Evolutionary conservation across 2,888 invertebrate species (phyloP), one percentile per base, ranked within the genome.

Genomic region (Disparrhopalites patrizii): DNA sequence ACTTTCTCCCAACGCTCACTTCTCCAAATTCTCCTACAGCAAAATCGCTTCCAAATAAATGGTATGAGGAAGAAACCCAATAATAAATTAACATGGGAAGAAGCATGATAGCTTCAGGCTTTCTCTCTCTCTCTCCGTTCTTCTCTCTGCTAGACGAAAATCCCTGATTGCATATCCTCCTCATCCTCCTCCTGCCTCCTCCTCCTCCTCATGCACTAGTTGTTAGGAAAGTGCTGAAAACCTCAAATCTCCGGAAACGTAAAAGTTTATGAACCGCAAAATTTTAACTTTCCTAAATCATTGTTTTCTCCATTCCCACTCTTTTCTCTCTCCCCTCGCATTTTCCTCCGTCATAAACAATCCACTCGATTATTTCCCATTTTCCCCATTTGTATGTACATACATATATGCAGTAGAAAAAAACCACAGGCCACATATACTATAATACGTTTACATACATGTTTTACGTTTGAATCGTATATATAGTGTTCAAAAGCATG

Each of bases 221-320:
- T 57, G 36, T 57, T 57, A 25, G 23, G 8, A 57, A 36, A 40
- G 60, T 61, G 60, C 31, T 33, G 50, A 61, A 61, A 61, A 50
- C 50, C 50, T 33, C 50, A 61, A 61, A 47, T 67, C 58, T 60
- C 68, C 67, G 70, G 72, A 70, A 63, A 66, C 66, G 67, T 72
- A 69, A 72, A 72, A 70, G 57, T 72, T 72, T 72, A 72, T 70
- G 69, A 69, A 40, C 69, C 72, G 68, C 67, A 70, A 72, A 72
- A 63, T 38, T 69, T 72, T 67, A 66, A 70, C 56, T 63, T 65
- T 63, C 68, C 65, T 67, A 69, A 70, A 70, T 70, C 69, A 70
- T 69, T 38, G 54, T 63, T 63, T 63, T 55, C 51, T 47, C 47
- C 33, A 50, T 47, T n/a, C 56, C 64, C 52, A 51, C 60, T 25